phyloP scores from a whole-genome alignment of 2,888 invertebrate genomes.

The Macrophya annulata region DNA sequence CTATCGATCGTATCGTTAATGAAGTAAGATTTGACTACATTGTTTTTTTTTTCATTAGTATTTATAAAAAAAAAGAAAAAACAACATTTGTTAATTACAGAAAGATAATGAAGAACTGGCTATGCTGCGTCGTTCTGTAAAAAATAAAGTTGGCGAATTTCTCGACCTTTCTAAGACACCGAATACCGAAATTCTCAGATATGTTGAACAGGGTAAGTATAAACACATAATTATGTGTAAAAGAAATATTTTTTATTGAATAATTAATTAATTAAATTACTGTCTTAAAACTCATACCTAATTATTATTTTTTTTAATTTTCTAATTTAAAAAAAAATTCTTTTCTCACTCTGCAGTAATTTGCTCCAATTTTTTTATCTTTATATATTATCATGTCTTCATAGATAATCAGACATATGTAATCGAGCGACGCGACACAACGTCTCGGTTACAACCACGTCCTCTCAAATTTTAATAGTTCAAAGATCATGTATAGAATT shows the following conservation, averaged over 20 bases:
- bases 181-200: neutral
- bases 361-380: neutral
- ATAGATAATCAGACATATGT: neutral
- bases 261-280: neutral
- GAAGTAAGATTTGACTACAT: conserved; percentile 53
- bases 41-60: neutral
- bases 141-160: conserved; percentile 59
- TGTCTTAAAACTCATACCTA: too few relatives aligned
- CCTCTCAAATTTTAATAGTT: neutral
- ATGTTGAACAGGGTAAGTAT: conserved; percentile 41
- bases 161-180: conserved; percentile 53
- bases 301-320: neutral
- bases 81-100: conserved; percentile 20
- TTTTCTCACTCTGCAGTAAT: neutral
- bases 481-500: conserved; percentile 10
- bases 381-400: neutral
- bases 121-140: neutral
- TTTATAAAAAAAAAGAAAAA: conserved; percentile 30
- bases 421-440: neutral
- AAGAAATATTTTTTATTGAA: neutral
- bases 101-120: neutral
- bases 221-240: neutral
- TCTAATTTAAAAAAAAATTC: too few relatives aligned
- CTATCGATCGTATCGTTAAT: conserved; percentile 83
- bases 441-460: neutral